Base-by-base conservation (phyloP, 2,888 invertebrate species). In the Athalia circularis region DNA sequence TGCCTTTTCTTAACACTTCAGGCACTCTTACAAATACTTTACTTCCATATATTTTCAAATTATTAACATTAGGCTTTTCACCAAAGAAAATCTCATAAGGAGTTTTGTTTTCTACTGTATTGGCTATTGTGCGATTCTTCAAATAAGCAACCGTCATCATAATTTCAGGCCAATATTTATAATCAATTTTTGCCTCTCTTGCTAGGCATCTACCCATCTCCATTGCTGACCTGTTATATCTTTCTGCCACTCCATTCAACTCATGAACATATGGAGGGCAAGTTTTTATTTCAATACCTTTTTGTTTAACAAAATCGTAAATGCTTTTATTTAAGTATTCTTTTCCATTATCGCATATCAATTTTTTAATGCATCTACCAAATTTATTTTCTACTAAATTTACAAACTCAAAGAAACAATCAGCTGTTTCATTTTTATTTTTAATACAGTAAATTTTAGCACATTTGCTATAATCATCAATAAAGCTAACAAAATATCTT, bases 21-120 rank as follows among this genome's bases (percentile, higher is more conserved):
- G 85, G 86, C 48, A 85, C 68, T 67, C 84, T 81, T 1, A 85
- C 85, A 83, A 81, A 85, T 8, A 85, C 84, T 82, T 67, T 85
- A 81, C 85, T 84, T 84, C 83, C 84, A 85, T 15, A 65, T 65
- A n/a, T n/a, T n/a, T n/a, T n/a, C n/a, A n/a, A n/a, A n/a, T n/a
- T n/a, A n/a, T n/a, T n/a, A n/a, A n/a, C n/a, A n/a, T n/a, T n/a
- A n/a, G n/a, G n/a, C n/a, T n/a, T n/a, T n/a, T n/a, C n/a, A n/a
- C n/a, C n/a, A n/a, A n/a, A n/a, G n/a, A n/a, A n/a, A n/a, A n/a
- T n/a, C n/a, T n/a, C n/a, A n/a, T n/a, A n/a, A n/a, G n/a, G n/a
- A n/a, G n/a, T n/a, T n/a, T n/a, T n/a, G n/a, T n/a, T n/a, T n/a
- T n/a, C n/a, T n/a, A n/a, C n/a, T n/a, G n/a, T n/a, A n/a, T n/a